phyloP scores from a whole-genome alignment of 2,797 vertebrate species.

The Poliocrania exsul region DNA sequence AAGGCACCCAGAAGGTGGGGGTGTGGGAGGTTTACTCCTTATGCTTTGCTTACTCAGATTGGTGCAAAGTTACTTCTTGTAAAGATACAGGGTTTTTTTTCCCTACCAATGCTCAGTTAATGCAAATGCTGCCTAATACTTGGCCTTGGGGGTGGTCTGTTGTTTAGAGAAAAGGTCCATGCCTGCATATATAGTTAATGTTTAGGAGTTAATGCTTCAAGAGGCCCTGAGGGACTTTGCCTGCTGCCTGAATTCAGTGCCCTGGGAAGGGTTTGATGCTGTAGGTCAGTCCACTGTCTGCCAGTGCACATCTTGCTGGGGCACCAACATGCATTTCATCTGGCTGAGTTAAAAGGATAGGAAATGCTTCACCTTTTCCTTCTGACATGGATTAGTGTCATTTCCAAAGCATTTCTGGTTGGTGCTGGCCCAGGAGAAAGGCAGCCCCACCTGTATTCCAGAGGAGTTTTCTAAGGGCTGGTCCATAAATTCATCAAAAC shows the following conservation, averaged over 20 bases:
- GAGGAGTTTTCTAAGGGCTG: neutral
- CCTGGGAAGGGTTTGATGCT: neutral
- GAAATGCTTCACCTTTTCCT: neutral
- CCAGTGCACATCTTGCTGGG: neutral
- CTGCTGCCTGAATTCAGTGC: neutral
- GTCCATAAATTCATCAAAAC: neutral
- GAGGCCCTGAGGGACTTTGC: neutral
- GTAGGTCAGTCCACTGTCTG: neutral
- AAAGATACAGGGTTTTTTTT: neutral
- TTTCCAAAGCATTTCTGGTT: neutral
- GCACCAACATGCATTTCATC: neutral
- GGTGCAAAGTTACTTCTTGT: neutral
- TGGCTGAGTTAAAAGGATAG: neutral
- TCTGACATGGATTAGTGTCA: neutral
- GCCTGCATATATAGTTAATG: neutral
- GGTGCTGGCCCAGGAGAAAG: neutral
- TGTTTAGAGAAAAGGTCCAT: neutral
- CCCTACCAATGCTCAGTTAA: neutral
- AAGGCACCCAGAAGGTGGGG: neutral
- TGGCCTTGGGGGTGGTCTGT: neutral
- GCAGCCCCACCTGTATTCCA: neutral
- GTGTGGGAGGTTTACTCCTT: neutral
- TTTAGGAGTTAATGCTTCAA: neutral
- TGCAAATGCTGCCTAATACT: neutral
- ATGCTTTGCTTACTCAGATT: accelerated